Evolutionary conservation across 2,888 invertebrate species (phyloP), one percentile per base, ranked within the genome.

Genomic region (Caenorhabditis angaria): DNA sequence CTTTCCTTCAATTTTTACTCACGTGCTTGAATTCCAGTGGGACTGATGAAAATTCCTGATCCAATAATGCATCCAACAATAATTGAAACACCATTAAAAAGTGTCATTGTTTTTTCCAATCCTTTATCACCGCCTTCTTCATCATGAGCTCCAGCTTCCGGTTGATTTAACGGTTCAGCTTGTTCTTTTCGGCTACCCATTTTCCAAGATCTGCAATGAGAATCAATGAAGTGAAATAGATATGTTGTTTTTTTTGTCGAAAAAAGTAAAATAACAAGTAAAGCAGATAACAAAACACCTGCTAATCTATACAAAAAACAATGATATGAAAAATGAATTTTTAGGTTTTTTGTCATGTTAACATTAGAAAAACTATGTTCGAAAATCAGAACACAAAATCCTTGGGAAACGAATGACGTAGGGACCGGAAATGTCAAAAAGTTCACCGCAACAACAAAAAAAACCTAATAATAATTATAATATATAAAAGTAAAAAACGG

Each of bases 61-160:
- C 86, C 86, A 58, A 86, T 86, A 29, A 86, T 86, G 61, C 84
- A 86, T 18, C 86, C 85, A 51, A 85, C 80, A 69, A 86, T 86
- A 59, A 86, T 86, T 10, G 83, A 83, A 8, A 85, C 82, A 12
- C 86, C 86, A 69, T 86, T 85, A 71, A 80, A 81, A 53, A 86
- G 78, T 0, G 82, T 81, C 64, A 86, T 71, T 12, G 82, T 77
- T 58, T 81, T 80, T n/a, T 78, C 81, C 10, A 86, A 70, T 48
- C 82, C 82, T 57, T 72, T 68, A 25, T 71, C 66, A 20, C 47
- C 48, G 4, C 18, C 50, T 6, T 18, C 28, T 27, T 54, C 70
- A 28, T 72, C 67, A 50, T 61, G 65, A 54, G 50, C 5, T 20
- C 32, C 64, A n/a, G 67, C 64, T 35, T 57, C 61, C 8, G 67